Conservation (phyloP, 2,888 invertebrate genomes). For the Synergus laeviventris region DNA sequence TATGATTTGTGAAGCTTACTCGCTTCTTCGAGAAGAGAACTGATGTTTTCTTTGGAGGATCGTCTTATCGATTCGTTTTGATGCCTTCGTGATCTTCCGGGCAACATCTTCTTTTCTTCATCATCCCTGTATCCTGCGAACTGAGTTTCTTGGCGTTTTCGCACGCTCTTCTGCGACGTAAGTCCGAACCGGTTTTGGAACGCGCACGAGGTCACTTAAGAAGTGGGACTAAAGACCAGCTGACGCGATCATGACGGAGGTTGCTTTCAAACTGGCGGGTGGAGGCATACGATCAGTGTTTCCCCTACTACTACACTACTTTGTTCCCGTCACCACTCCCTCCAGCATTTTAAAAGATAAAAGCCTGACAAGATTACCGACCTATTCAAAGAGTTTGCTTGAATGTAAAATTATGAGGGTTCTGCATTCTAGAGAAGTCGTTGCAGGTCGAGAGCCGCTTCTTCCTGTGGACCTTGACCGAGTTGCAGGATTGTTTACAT, state of each 20-base stretch:
- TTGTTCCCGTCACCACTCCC: constrained; percentile 58
- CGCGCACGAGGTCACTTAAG: constrained; percentile 59
- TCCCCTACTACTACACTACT: constrained; percentile 67
- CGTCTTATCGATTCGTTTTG: constrained; percentile 8
- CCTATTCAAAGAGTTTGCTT: background rate
- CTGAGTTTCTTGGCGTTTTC: constrained; percentile 37
- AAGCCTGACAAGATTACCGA: constrained; percentile 53
- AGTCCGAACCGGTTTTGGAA: constrained; percentile 58
- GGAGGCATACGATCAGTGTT: constrained; percentile 71
- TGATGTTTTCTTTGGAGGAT: background rate
- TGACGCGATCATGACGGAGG: constrained; percentile 74
- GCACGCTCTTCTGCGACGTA: constrained; percentile 46
- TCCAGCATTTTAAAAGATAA: constrained; percentile 59
- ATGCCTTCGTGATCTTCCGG: background rate
- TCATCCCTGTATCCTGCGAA: background rate
- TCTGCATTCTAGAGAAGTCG: background rate
- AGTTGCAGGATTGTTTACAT: constrained; percentile 34
- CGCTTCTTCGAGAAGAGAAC: background rate
- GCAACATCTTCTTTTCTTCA: constrained; percentile 18
- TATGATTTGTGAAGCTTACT: background rate
- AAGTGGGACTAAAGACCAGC: constrained; percentile 63
- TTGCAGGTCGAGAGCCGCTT: background rate
- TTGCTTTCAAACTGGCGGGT: constrained; percentile 73
- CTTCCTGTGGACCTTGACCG: constrained; percentile 34
- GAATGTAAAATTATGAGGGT: background rate